Conservation (phyloP, 1,140 invertebrate species). For the Mamestra configurata region DNA sequence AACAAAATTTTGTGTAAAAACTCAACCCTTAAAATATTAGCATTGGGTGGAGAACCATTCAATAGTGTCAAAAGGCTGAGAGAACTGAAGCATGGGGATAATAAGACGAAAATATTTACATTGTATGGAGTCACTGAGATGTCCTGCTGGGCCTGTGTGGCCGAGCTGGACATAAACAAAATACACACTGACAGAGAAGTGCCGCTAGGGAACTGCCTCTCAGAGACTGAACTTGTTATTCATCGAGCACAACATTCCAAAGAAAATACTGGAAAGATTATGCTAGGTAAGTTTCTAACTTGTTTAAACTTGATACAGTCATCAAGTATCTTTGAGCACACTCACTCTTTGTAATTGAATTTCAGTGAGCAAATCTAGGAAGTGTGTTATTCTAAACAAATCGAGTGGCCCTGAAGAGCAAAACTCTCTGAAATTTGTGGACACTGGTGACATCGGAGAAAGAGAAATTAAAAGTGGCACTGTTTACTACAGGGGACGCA, state of each 20-base stretch:
- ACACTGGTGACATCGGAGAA: constrained; percentile 91
- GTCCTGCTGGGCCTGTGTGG: constrained; percentile 93
- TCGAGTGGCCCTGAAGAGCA: constrained; percentile 68
- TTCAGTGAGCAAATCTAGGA: constrained; percentile 89
- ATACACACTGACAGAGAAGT: constrained; percentile 74
- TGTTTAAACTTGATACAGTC: neutral
- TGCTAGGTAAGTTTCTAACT: constrained; percentile 86
- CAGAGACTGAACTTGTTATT: constrained; percentile 89
- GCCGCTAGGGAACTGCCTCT: constrained; percentile 89
- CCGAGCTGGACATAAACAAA: constrained; percentile 86
- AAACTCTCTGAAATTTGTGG: constrained; percentile 87
- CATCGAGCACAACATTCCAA: constrained; percentile 60
- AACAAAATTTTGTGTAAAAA: constrained; percentile 88
- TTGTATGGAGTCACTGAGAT: constrained; percentile 95
- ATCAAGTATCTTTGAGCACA: neutral
- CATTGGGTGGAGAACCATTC: constrained; percentile 90
- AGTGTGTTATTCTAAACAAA: constrained; percentile 90
- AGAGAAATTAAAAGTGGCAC: constrained; percentile 85
- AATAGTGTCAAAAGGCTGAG: constrained; percentile 82
- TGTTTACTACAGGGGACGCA: constrained; percentile 90
- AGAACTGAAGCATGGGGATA: constrained; percentile 85
- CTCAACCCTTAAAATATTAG: constrained; percentile 88
- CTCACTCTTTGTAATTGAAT: constrained; percentile 60
- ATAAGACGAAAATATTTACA: constrained; percentile 91
- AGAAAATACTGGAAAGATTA: constrained; percentile 88